phyloP scores from a whole-genome alignment of 2,113 vertebrate genomes.

The Marcusenius ussheri region DNA sequence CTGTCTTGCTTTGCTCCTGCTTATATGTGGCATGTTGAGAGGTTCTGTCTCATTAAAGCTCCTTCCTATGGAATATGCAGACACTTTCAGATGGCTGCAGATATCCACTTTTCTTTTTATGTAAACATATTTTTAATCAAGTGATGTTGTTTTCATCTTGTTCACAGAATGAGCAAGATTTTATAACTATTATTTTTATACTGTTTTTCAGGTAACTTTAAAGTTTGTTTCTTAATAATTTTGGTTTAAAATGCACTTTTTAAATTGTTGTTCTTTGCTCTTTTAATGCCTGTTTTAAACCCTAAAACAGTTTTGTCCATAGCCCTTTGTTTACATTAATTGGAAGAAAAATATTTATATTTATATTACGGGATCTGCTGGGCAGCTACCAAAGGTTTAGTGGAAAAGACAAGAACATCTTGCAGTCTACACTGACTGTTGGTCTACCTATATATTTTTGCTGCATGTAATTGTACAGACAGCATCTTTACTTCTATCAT shows the following conservation, averaged over 20 bases:
- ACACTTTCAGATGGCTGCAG: not conserved
- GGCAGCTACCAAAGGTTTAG: conserved; percentile 52
- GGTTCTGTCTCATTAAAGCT: not conserved
- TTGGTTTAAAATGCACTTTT: conserved; percentile 4
- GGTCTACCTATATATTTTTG: conserved; percentile 11
- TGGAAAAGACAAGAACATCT: conserved; percentile 5
- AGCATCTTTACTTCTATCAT: conserved; percentile 23
- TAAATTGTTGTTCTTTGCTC: not conserved
- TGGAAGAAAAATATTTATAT: conserved; percentile 13
- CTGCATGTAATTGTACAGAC: not conserved
- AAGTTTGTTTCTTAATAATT: conserved; percentile 18
- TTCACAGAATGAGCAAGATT: too few relatives aligned
- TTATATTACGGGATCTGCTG: conserved; percentile 34
- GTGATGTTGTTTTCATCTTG: too few relatives aligned
- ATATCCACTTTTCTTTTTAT: too few relatives aligned
- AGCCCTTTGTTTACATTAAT: not conserved
- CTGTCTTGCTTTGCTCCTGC: not conserved
- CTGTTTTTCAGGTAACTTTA: conserved; percentile 3
- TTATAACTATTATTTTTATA: not conserved
- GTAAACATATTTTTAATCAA: not conserved
- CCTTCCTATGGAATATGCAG: not conserved
- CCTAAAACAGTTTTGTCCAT: not conserved
- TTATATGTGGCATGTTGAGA: not conserved
- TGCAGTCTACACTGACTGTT: conserved; percentile 29
- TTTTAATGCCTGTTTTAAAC: not conserved